A percentile compares a stretch with the other conserved stretches of the same genome.
phyloP scores from a whole-genome alignment of 2,888 invertebrate genomes.

The Prostheceraeus crozeri region DNA sequence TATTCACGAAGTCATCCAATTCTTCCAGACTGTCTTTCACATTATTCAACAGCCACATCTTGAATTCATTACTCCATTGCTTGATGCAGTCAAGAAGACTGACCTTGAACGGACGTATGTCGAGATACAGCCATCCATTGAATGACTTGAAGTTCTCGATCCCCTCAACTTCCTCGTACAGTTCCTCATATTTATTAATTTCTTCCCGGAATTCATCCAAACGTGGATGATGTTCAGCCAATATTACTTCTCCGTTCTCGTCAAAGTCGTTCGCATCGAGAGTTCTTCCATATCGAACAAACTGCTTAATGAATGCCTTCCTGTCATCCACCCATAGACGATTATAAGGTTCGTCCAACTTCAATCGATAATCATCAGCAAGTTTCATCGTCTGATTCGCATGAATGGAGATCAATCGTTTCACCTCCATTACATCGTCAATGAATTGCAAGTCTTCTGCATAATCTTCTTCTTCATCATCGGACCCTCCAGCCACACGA shows the following conservation, averaged over 20 bases:
- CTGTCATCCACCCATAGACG: constrained; percentile 36
- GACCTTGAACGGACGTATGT: constrained; percentile 34
- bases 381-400: constrained; percentile 11
- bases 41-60: constrained; percentile 27
- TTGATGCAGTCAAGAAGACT: constrained; percentile 30
- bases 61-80: constrained; percentile 32
- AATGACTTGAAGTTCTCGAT: constrained; percentile 24
- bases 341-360: constrained; percentile 7
- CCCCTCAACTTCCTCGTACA: constrained; percentile 33
- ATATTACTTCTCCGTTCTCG: constrained; percentile 20
- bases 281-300: constrained; percentile 28
- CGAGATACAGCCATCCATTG: constrained; percentile 32
- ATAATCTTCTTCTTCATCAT: not conserved
- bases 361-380: constrained; percentile 29
- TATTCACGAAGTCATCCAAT: constrained; percentile 28
- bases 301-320: constrained; percentile 34
- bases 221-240: constrained; percentile 25
- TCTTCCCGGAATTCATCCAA: constrained; percentile 35
- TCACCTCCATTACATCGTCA: not conserved
- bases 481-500: constrained; percentile 24
- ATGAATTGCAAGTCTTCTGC: not conserved
- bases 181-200: constrained; percentile 28
- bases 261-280: constrained; percentile 28
- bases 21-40: constrained; percentile 27
- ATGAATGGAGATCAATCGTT: not conserved